Percentiles rank a stretch among this genome's conserved stretches.
Conservation (phyloP, 2,888 invertebrate genomes). For the Doris montereyensis region DNA sequence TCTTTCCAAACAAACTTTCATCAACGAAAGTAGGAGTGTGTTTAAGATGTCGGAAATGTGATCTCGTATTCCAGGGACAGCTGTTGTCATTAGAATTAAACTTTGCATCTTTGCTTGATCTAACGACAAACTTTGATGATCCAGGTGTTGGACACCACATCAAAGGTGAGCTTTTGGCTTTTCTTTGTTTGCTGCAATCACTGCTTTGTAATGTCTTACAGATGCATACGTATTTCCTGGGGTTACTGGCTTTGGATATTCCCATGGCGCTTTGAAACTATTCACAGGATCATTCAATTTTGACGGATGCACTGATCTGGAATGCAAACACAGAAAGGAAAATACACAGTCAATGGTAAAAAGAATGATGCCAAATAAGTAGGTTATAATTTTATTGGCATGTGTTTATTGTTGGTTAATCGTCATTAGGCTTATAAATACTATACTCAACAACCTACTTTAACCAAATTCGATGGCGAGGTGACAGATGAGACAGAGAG, state of each 20-base stretch:
- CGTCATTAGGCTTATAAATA: no score
- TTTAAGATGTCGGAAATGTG: constrained; percentile 54
- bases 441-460: no score
- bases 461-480: no score
- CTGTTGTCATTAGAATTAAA: constrained; percentile 12
- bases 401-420: no score
- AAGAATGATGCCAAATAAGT: no score
- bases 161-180: constrained; percentile 47
- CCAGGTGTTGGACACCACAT: constrained; percentile 54
- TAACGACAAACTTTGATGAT: constrained; percentile 6
- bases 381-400: no score
- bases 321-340: background rate
- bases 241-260: constrained; percentile 33
- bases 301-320: constrained; percentile 45
- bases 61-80: constrained; percentile 33
- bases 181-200: constrained; percentile 31
- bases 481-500: no score
- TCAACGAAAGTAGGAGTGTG: constrained; percentile 64
- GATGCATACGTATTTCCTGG: constrained; percentile 25
- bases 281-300: constrained; percentile 37
- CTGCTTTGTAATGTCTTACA: background rate
- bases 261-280: constrained; percentile 43
- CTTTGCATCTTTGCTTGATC: constrained; percentile 4
- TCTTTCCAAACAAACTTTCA: constrained; percentile 62
- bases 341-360: background rate